Evolutionary conservation across 1,140 invertebrate genomes (phyloP), one percentile per base, ranked within the genome.

Genomic region (Scaptomyza montana): DNA sequence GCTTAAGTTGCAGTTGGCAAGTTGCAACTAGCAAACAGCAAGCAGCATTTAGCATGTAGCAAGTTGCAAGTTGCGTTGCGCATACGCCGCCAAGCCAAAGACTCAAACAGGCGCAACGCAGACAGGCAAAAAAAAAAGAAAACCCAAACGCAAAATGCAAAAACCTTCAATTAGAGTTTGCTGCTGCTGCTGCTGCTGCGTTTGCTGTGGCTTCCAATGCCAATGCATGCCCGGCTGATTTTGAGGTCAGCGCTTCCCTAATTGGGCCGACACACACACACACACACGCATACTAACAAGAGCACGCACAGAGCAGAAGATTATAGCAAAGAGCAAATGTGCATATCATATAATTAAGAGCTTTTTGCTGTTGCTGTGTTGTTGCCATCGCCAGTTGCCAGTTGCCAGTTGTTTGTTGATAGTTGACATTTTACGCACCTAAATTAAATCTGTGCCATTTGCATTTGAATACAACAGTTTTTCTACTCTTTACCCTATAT

Each of bases 141-240:
- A 36, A 9, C 7, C 1, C 74, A 82, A 82, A 82, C 47, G 69
- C 69, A 56, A 77, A 85, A 86, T 80, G 74, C 62, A 86, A 84
- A 70, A 86, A 86, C 81, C 82, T 87, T 86, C 78, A 86, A 87
- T 86, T 86, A 86, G 75, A 78, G 71, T 65, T 49, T 57, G 64
- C 64, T 55, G 57, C 47, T 50, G 77, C 51, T 9, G 39, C 33
- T 62, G 49, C 25, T 25, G 47, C 21, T 25, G 21, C 21, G 21
- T 25, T 45, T 49, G 49, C 59, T 72, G 65, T 43, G 59, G 61
- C 64, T 75, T 51, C 70, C 82, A 87, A 86, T 86, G 82, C 78
- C 78, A 79, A 61, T 81, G 67, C 56, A 86, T 87, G 82, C 75
- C 71, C 81, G 45, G 56, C 67, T 81, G 78, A 78, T 72, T 86